Percentiles rank a stretch among this genome's conserved stretches.
These are phyloP conservation scores for Sesamia nonagrioides DNA, from an alignment of 1,140 invertebrate genomes.

Conservation along the genomic window DNA sequence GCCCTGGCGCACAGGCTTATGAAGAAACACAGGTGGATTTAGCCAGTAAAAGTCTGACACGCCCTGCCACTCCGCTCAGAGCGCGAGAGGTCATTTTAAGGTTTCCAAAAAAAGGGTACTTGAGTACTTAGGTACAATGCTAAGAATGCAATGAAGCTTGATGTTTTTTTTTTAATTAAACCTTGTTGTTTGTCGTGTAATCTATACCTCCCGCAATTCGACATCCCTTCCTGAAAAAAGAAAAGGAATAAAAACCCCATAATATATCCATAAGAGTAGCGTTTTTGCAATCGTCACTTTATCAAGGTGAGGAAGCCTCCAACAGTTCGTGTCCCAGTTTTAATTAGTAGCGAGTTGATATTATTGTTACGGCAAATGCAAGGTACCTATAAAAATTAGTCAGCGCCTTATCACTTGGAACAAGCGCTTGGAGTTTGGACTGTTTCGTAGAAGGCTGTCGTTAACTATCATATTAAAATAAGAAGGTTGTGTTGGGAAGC, in stretches of 20 bases:
- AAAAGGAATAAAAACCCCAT: background rate
- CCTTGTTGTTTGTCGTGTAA: no score
- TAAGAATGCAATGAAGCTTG: no score
- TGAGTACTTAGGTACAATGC: no score
- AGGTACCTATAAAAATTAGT: slow-evolving; percentile 84
- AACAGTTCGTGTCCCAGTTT: slow-evolving; percentile 75
- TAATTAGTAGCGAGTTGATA: slow-evolving; percentile 86
- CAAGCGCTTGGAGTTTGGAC: slow-evolving; percentile 22
- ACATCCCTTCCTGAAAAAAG: background rate
- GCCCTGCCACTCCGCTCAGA: no score
- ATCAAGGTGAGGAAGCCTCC: slow-evolving; percentile 74
- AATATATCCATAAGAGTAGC: background rate
- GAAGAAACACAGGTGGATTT: no score
- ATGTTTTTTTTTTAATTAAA: no score
- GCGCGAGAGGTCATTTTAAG: no score
- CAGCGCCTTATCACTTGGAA: slow-evolving; percentile 73
- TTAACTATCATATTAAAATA: background rate
- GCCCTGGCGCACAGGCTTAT: no score
- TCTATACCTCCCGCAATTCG: no score
- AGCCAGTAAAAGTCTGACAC: no score
- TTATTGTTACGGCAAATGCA: slow-evolving; percentile 83
- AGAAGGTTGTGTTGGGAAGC: no score
- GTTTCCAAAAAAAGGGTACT: no score
- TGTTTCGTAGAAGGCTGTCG: background rate
- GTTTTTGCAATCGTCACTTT: slow-evolving; percentile 70